A percentile compares a stretch with the other conserved stretches of the same genome.
These are phyloP conservation scores for Palythoa grandiflora DNA, from an alignment of 92 coral and sea anemone species.

Conservation along the genomic window DNA sequence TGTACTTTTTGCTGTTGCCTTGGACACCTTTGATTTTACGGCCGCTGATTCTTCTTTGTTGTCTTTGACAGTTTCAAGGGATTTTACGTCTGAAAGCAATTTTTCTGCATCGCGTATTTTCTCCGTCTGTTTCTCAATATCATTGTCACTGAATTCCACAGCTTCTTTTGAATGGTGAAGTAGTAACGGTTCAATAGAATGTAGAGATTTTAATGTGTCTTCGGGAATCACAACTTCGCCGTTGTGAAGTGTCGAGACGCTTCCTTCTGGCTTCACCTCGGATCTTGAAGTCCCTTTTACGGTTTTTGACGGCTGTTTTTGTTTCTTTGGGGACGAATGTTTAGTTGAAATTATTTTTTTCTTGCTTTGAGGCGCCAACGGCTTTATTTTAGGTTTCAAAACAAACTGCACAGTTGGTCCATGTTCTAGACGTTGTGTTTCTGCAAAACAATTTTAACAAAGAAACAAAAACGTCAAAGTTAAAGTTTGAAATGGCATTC, in stretches of 20 bases:
- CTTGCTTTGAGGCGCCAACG: constrained; percentile 11
- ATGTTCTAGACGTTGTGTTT: neutral
- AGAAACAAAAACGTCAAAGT: too few species aligned
- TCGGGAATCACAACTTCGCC: constrained; percentile 66
- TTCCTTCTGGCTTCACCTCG: constrained; percentile 43
- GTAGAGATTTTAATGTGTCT: constrained; percentile 69
- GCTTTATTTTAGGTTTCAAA: constrained; percentile 41
- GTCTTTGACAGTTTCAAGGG: constrained; percentile 71
- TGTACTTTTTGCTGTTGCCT: constrained; percentile 50
- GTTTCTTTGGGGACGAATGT: constrained; percentile 24
- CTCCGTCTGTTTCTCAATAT: constrained; percentile 79
- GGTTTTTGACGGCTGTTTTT: constrained; percentile 6
- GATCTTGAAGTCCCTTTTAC: constrained; percentile 16
- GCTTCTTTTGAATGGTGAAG: constrained; percentile 81
- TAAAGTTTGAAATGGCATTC: neutral
- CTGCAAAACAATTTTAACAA: constrained; percentile 18
- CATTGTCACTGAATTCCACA: constrained; percentile 82
- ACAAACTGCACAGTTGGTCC: constrained; percentile 48
- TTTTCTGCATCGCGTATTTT: constrained; percentile 89
- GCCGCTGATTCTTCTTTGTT: neutral
- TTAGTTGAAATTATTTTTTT: constrained; percentile 38
- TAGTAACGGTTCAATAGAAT: constrained; percentile 83
- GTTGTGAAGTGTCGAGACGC: constrained; percentile 44
- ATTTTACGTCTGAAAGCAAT: constrained; percentile 80
- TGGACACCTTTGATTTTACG: constrained; percentile 31